Evolutionary conservation across 2,888 invertebrate species (phyloP), one percentile per base, ranked within the genome.

Genomic region (Agonum fuliginosum): DNA sequence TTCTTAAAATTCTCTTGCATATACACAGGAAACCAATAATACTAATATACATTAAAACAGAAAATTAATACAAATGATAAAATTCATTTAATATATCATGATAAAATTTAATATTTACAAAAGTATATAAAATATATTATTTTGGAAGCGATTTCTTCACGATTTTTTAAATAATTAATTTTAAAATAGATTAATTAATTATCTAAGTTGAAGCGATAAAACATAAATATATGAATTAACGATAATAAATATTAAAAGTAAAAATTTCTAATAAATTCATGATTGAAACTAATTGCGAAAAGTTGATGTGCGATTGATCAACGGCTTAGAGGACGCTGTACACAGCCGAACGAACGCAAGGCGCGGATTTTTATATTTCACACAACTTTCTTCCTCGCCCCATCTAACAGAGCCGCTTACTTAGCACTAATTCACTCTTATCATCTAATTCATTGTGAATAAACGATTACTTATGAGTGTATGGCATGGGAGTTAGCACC

Each of bases 401-500:
- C 46, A 12, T 17, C 17, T 46, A 46, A 2, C 37, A 46, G 46
- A 12, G 14, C 46, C 14, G 17, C 58, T 22, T 30, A 30, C 58
- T 62, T 62, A 62, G 58, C 30, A 62, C 58, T 62, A 62, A 27
- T 14, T 62, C 34, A 62, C 58, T 30, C 58, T 27, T 12, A 46
- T 14, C 34, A 34, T 34, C 34, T 43, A 43, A 43, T 17, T 17
- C 17, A 0, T 17, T 17, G 8, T 6, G 58, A 62, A 17, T 46
- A 17, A 46, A 6, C 37, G 37, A 5, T 30, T 30, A 30, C 3
- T 30, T 10, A 43, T 4, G 30, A 62, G 62, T 62, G 30, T 37
- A 67, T 67, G 67, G 67, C 67, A 67, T 41, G 20, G 67, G 37
- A 71, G 14, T 46, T 71, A 71, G 71, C 71, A 71, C 71, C 71